Percentiles rank a stretch among this genome's conserved stretches.
Evolutionary conservation across 2,113 vertebrate genomes (phyloP).

Genomic region (Maccullochella peelii): DNA sequence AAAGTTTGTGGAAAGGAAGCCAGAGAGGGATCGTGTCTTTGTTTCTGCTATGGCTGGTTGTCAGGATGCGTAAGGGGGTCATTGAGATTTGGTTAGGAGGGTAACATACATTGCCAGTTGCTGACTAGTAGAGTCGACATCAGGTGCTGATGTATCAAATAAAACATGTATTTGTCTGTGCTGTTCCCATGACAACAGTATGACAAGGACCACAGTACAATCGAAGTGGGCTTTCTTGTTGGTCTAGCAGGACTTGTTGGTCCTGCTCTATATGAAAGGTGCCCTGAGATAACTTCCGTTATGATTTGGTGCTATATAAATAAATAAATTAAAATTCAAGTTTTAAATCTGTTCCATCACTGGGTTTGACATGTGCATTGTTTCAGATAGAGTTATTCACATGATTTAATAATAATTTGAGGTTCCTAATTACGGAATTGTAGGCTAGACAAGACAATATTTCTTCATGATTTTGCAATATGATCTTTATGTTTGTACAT

Average conservation of each 20-base stretch:
- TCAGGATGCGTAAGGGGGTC: too few species aligned
- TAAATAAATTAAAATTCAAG: not conserved
- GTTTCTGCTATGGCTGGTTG: not conserved
- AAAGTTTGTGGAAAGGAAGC: not conserved
- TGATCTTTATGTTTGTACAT: not conserved
- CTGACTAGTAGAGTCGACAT: too few species aligned
- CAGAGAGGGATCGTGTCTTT: not conserved
- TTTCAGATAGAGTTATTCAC: not conserved
- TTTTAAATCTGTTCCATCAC: not conserved
- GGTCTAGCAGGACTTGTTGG: too few species aligned
- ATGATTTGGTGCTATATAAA: too few species aligned
- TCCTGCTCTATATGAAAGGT: too few species aligned
- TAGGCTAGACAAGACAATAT: not conserved
- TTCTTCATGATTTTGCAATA: not conserved
- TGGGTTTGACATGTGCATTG: not conserved
- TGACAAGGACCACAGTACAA: too few species aligned
- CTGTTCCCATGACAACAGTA: too few species aligned
- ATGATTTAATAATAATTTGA: not conserved
- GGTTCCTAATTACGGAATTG: not conserved
- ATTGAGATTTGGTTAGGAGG: too few species aligned
- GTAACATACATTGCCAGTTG: not conserved
- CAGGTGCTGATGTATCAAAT: too few species aligned
- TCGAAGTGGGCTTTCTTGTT: too few species aligned
- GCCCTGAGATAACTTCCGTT: too few species aligned
- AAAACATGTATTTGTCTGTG: too few species aligned